These are phyloP conservation scores for Hipposideros armiger DNA, from an alignment of 2,113 vertebrate genomes.

Conservation along the genomic window DNA sequence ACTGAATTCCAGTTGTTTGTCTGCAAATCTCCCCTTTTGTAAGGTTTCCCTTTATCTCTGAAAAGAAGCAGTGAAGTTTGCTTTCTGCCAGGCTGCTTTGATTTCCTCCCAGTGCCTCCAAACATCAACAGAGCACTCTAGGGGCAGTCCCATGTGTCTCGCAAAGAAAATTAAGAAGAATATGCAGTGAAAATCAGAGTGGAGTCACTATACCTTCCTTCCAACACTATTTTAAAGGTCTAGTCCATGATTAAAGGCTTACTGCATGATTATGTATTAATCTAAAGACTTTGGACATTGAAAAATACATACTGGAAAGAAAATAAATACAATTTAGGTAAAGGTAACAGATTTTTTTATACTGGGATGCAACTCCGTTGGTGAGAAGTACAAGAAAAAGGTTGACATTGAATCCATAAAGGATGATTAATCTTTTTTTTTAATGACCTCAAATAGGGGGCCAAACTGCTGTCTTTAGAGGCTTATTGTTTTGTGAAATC, in stretches of 20 bases:
- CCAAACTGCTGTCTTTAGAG: constrained; percentile 36
- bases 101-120: constrained; percentile 67
- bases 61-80: constrained; percentile 68
- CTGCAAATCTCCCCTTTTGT: constrained; percentile 77
- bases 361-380: background rate
- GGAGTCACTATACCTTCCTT: constrained; percentile 38
- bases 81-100: constrained; percentile 71
- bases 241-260: background rate
- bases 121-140: constrained; percentile 58
- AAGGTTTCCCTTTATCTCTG: constrained; percentile 72
- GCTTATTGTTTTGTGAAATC: constrained; percentile 42
- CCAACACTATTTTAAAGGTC: background rate
- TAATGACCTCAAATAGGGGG: background rate
- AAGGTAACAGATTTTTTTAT: too few species aligned
- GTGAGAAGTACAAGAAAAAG: background rate
- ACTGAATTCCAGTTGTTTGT: constrained; percentile 66
- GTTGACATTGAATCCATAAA: background rate
- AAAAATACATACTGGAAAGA: background rate
- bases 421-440: background rate
- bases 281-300: constrained; percentile 15
- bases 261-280: background rate
- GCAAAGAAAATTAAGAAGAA: constrained; percentile 74
- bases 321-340: constrained; percentile 17
- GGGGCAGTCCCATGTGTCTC: constrained; percentile 52
- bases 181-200: constrained; percentile 57